Evolutionary conservation across 2,888 invertebrate genomes (phyloP), one percentile per base, ranked within the genome.

Genomic region (Drosophila diplacantha): DNA sequence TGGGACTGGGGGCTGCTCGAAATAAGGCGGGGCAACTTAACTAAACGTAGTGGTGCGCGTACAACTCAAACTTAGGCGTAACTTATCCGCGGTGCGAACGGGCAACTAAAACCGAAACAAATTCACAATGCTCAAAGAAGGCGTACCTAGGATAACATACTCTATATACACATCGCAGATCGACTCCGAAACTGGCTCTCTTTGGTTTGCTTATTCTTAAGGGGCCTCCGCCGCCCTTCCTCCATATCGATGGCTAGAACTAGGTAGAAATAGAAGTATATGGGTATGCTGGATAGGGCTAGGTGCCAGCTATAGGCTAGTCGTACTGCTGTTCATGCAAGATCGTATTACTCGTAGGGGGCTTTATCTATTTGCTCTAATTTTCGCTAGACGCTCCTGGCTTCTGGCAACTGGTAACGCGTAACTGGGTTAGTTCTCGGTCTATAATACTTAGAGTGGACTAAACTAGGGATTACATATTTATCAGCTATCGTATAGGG

Each of bases 401-500:
- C 41, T 41, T 16, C 41, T 58, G 64, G 53, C 31, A 38, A 38
- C 61, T 57, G 69, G 47, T 34, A 38, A 51, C 51, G 49, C 43
- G 35, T 31, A 65, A 65, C 71, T 76, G 70, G 56, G 50, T 47
- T 64, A 52, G 64, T 62, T 52, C 35, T 64, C 39, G 53, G 32
- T 65, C 66, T 32, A 71, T 73, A 73, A 73, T 73, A 73, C 73
- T 73, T 77, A 61, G 58, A 62, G 65, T 61, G 47, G 43, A 46
- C 60, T 76, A 65, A 50, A 58, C 69, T 71, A 71, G 70, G 52
- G 53, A 52, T 72, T 68, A 55, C 38, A 64, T 66, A 56, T 26
- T 35, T 64, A 64, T 51, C 35, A 51, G 39, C 41, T 61, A 64
- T 43, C 52, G 35, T 61, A 61, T 64, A 11, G 50, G 64, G 29